phyloP scores from a whole-genome alignment of 92 coral and sea anemone genomes.

The Parazoanthus swiftii region DNA sequence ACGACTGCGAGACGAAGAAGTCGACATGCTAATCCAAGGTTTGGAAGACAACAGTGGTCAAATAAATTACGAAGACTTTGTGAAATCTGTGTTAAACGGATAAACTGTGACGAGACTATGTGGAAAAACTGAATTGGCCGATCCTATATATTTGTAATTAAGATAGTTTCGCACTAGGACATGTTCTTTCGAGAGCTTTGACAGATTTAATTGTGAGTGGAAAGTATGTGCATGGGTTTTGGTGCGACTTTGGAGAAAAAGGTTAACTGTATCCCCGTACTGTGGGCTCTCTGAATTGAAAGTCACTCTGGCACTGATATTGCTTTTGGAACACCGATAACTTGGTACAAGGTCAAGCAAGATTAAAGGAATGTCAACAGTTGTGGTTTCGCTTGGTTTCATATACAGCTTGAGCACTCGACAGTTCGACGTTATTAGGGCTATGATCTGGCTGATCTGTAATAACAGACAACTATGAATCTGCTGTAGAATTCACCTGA shows the following conservation, averaged over 20 bases:
- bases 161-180: constrained; percentile 1
- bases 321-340: neutral
- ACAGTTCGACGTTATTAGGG: neutral
- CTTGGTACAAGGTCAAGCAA: constrained; percentile 20
- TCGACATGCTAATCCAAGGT: constrained; percentile 84
- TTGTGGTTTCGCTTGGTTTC: constrained; percentile 32
- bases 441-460: neutral
- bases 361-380: constrained; percentile 37
- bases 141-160: neutral
- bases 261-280: neutral
- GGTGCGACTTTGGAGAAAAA: neutral
- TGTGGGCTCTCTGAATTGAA: neutral
- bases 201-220: neutral
- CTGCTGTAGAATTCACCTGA: constrained; percentile 4
- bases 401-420: neutral
- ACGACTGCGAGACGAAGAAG: constrained; percentile 80
- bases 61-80: constrained; percentile 90
- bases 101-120: constrained; percentile 26
- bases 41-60: constrained; percentile 94
- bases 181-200: neutral
- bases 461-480: constrained; percentile 2
- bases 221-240: neutral
- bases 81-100: constrained; percentile 78
- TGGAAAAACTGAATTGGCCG: neutral
- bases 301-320: neutral